phyloP scores from a whole-genome alignment of 2,113 vertebrate genomes.

The Ardeotis arabs region DNA sequence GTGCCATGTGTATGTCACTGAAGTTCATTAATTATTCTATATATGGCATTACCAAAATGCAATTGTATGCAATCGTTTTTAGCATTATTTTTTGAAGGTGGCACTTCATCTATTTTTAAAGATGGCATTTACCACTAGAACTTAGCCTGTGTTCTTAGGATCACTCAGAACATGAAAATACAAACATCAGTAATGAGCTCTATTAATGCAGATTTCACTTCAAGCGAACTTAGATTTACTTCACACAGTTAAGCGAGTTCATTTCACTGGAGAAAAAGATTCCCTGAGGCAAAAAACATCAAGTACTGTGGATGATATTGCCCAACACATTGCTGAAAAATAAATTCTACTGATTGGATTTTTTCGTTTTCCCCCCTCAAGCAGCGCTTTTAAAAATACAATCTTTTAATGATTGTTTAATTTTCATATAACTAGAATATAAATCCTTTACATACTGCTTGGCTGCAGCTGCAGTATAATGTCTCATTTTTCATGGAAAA shows the following conservation, averaged over 20 bases:
- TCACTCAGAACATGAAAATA: not conserved
- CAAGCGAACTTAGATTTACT: conserved; percentile 57
- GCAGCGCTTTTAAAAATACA: conserved; percentile 64
- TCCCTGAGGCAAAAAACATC: conserved; percentile 43
- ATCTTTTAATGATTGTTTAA: conserved; percentile 74
- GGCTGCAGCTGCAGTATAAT: conserved; percentile 58
- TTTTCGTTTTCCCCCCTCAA: not conserved
- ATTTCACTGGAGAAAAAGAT: conserved; percentile 22
- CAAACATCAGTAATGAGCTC: conserved; percentile 33
- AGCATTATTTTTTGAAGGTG: not conserved
- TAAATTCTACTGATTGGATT: conserved; percentile 54
- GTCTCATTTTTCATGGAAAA: conserved; percentile 72
- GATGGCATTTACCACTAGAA: not conserved
- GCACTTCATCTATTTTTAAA: not conserved
- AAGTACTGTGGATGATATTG: conserved; percentile 33
- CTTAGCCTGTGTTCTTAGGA: not conserved
- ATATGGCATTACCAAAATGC: not conserved
- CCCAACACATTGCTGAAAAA: conserved; percentile 12
- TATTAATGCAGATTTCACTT: conserved; percentile 33
- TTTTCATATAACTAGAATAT: conserved; percentile 67
- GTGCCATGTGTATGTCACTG: fast-evolving
- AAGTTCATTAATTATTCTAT: not conserved
- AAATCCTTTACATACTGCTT: conserved; percentile 62
- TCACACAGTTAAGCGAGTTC: conserved; percentile 51
- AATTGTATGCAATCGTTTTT: not conserved